Conservation (phyloP, 1,140 invertebrate genomes). For the Steinernema feltiae region DNA sequence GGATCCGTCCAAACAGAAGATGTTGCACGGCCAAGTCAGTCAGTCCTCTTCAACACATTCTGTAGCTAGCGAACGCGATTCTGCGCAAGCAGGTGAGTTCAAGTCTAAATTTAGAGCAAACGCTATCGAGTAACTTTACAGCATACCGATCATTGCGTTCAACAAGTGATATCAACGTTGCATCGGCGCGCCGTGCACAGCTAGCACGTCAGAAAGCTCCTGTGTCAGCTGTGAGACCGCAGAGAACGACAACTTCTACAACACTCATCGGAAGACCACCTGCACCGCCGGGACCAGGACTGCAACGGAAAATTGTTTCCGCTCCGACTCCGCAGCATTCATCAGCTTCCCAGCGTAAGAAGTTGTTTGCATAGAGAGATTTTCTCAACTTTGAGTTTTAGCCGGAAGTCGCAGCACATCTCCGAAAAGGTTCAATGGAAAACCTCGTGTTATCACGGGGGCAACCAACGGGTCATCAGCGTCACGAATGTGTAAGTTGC, state of each 20-base stretch:
- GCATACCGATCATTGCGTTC: constrained; percentile 68
- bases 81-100: constrained; percentile 33
- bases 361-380: background rate
- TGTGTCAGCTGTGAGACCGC: constrained; percentile 33
- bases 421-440: constrained; percentile 15
- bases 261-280: constrained; percentile 26
- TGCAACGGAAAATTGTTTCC: too few species aligned
- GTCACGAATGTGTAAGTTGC: background rate
- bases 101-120: too few species aligned
- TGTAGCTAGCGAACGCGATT: constrained; percentile 56
- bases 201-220: constrained; percentile 18
- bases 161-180: constrained; percentile 81
- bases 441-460: background rate
- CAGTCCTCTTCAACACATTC: constrained; percentile 49
- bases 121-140: too few species aligned
- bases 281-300: too few species aligned
- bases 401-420: constrained; percentile 40
- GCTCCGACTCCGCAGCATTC: background rate
- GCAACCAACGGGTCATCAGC: background rate
- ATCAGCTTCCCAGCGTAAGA: background rate
- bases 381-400: constrained; percentile 9
- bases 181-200: constrained; percentile 58
- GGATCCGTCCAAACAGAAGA: constrained; percentile 76
- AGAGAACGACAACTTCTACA: constrained; percentile 28
- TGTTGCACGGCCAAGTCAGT: constrained; percentile 67